These are phyloP conservation scores for Catharus minimus DNA, from an alignment of 2,113 vertebrate species.

Conservation along the genomic window DNA sequence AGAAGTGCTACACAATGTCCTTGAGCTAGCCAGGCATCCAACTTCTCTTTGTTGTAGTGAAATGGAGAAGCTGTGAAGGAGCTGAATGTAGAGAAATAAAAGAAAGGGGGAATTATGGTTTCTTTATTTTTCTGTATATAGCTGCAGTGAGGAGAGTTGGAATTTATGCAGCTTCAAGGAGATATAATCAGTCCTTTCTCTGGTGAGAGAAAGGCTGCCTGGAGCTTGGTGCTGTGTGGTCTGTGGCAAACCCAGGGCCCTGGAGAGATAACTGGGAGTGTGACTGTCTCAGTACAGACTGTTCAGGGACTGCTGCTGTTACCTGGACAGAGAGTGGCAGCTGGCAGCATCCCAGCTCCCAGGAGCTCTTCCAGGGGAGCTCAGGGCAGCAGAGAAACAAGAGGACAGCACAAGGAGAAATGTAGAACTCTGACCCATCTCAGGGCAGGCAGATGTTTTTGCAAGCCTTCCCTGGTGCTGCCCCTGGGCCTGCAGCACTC, in stretches of 20 bases:
- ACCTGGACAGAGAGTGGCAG: not conserved
- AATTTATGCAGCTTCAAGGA: not conserved
- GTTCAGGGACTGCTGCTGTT: not conserved
- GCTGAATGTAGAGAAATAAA: not conserved
- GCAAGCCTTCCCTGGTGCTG: not conserved
- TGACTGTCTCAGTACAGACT: not conserved
- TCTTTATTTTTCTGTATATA: not conserved
- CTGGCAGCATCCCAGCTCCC: not conserved
- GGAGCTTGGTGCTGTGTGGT: not conserved
- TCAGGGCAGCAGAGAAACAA: not conserved
- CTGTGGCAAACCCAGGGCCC: not conserved
- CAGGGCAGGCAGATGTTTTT: not conserved
- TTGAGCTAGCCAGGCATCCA: not conserved
- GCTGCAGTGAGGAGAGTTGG: not conserved
- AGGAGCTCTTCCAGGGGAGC: not conserved
- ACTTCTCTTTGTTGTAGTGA: not conserved
- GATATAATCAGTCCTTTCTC: not conserved
- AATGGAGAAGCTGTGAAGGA: not conserved
- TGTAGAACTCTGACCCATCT: fast-evolving
- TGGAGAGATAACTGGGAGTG: not conserved
- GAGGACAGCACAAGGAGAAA: not conserved
- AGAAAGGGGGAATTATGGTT: not conserved
- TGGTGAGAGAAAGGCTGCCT: not conserved
- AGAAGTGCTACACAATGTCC: not conserved
- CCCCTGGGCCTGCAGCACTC: not conserved